Conservation (phyloP, 1,140 invertebrate species). For the Bombus superbus region DNA sequence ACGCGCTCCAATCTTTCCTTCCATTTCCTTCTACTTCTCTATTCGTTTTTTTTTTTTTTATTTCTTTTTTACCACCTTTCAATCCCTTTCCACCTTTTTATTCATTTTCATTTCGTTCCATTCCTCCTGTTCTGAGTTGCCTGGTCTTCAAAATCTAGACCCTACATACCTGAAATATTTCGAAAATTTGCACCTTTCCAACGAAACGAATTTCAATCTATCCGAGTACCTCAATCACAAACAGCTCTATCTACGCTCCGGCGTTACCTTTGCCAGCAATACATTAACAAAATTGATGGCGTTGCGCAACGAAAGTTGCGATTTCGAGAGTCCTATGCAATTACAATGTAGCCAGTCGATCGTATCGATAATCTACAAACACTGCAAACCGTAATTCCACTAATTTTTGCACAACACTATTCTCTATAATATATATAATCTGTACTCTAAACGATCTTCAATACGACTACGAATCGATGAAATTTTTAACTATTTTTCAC, state of each 20-base stretch:
- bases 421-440: not conserved
- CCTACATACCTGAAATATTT: not conserved
- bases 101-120: too few species aligned
- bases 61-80: not conserved
- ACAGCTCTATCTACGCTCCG: not conserved
- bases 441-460: not conserved
- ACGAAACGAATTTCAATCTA: not conserved
- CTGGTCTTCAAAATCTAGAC: too few species aligned
- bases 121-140: not conserved
- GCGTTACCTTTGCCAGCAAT: not conserved
- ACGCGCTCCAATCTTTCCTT: not conserved
- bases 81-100: not conserved
- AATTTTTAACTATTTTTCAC: not conserved
- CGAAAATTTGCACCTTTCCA: not conserved
- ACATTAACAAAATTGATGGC: slow-evolving; percentile 38
- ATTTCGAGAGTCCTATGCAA: slow-evolving; percentile 8
- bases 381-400: not conserved
- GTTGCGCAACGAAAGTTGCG: slow-evolving; percentile 1
- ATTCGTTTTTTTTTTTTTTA: not conserved
- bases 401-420: too few species aligned
- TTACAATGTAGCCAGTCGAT: slow-evolving; percentile 21
- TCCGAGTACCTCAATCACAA: not conserved
- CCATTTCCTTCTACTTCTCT: not conserved
- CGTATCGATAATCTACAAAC: not conserved
- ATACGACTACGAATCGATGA: not conserved